Evolutionary conservation across 2,797 vertebrate genomes (phyloP).

Genomic region (Phaenicophaeus curvirostris): DNA sequence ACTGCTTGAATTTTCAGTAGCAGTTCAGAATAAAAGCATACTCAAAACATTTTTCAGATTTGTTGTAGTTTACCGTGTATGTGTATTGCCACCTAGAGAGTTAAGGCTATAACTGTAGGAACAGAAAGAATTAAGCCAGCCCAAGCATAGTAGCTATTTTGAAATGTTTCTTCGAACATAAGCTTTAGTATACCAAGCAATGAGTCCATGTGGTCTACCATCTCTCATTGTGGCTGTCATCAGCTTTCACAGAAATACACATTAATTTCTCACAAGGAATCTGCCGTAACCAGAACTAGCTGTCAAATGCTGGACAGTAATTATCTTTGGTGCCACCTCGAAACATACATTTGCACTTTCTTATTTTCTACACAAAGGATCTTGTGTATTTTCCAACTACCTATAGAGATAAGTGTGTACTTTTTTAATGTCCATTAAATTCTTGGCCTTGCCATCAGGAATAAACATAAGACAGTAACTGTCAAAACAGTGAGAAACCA

Average conservation of each 20-base stretch:
- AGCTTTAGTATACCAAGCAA: background rate
- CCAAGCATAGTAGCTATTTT: background rate
- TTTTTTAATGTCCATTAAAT: background rate
- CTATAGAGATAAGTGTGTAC: background rate
- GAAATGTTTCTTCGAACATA: background rate
- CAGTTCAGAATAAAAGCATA: background rate
- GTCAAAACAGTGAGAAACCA: background rate
- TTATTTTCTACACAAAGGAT: background rate
- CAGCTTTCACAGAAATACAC: background rate
- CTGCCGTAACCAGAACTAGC: background rate
- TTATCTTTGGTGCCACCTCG: background rate
- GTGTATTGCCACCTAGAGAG: slow-evolving; percentile 3
- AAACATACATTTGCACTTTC: background rate
- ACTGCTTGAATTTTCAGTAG: slow-evolving; percentile 13
- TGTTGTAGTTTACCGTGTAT: background rate
- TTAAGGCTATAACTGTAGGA: background rate
- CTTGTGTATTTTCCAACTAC: background rate
- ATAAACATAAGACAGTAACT: background rate
- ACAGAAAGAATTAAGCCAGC: background rate
- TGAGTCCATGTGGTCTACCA: background rate
- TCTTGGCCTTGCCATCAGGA: background rate
- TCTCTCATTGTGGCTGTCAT: background rate
- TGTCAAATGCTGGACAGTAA: background rate
- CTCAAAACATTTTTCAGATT: background rate
- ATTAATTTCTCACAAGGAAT: background rate